Base-by-base conservation (phyloP, 2,888 invertebrate species). In the Noctua janthe region DNA sequence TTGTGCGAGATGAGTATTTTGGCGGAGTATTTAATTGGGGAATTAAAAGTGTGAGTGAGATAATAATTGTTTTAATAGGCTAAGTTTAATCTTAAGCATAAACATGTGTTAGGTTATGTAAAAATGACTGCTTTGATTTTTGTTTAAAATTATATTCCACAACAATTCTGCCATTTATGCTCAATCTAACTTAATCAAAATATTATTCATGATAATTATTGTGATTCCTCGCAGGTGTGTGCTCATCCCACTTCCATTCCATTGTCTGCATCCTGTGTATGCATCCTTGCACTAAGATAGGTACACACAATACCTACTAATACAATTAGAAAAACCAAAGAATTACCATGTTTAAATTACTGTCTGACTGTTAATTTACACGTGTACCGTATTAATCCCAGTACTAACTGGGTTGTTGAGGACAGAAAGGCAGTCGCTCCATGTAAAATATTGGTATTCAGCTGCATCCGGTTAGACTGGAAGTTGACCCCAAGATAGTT, bases 21-120 rank as follows among this genome's bases (percentile, higher is more conserved):
- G 17, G 5, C 1, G 17, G 51, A 75, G 77, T 73, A 10, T 62
- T 72, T 75, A 81, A 85, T 85, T 78, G n/a, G 39, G 43, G 49
- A 15, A 51, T 66, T 47, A 29, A 23, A 13, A 29, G 29, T 49
- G 59, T 11, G 1, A 20, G 7, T 51, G 23, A 13, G 15, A 15
- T 47, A n/a, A 6, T 3, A 56, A 54, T 47, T 35, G 8, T 67
- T 54, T 51, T 11, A 2, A 49, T 20, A n/a, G 17, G 2, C 7
- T 39, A 23, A 23, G n/a, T 59, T 20, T 5, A 29, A 15, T 62
- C 8, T 29, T 1, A n/a, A 35, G 2, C 0, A 29, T 59, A 7
- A 13, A 29, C 15, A 6, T 56, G 2, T 39, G 11, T 43, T n/a
- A 20, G 17, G n/a, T 43, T 7, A 11, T 56, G 17, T 29, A 29